Base-by-base conservation (phyloP, 2,113 vertebrate genomes). In the Agelaius tricolor region DNA sequence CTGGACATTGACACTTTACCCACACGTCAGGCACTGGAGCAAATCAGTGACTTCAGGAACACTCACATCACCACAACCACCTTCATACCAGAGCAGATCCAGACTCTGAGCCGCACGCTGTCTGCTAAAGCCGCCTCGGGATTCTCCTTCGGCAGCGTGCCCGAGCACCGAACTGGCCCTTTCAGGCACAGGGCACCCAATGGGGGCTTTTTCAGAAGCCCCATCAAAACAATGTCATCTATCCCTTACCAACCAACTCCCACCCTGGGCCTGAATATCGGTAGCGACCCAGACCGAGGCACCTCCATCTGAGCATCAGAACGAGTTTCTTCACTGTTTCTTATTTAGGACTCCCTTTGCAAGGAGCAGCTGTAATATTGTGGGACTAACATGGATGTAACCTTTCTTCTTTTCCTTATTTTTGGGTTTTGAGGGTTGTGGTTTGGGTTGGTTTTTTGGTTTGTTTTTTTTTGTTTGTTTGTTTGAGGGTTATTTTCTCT, bases 21-120 rank as follows among this genome's bases (percentile, higher is more conserved):
- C 67, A 99, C 99, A 27, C 99, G 99, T 71, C 99, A 99, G 98
- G 99, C 99, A 18, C 98, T 99, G 93, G 99, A 99, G 98, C 99
- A 99, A 98, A 99, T 99, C 98, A 99, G 99, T 97, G 99, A 99
- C 97, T 99, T 99, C 98, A 99, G 99, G 97, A 99, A 99, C 98
- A 99, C 99, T 95, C 99, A 99, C 97, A 99, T 99, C 97, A 99
- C 99, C 97, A 99, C 99, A 93, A 99, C 99, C 92, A 99, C 99
- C 97, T 99, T 99, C 98, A 99, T 99, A 98, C 99, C 99, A 51
- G 99, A 99, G 97, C 99, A 99, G 98, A 99, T 99, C 98, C 99
- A 99, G 98, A 99, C 99, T 98, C 99, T 99, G 96, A 99, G 99
- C 98, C 99, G 99, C 97, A 99, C 98, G 88, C 98, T 99, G 89